Evolutionary conservation across 2,113 vertebrate species (phyloP), one percentile per base, ranked within the genome.

Genomic region (Oreochromis aureus): DNA sequence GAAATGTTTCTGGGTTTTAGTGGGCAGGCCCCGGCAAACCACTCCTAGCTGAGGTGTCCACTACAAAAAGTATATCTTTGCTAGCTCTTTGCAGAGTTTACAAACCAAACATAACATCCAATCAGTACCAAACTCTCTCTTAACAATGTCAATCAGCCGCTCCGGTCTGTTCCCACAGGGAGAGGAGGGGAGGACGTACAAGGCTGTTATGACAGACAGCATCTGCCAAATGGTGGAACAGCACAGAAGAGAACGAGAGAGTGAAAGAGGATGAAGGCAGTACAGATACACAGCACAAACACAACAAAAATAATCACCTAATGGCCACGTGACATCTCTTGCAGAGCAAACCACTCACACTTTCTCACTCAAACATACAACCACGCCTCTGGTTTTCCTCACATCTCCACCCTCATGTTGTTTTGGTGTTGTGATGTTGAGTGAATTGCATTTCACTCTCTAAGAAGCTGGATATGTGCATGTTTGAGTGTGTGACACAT

Each of bases 101-200:
- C 88, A 95, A 95, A 95, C 59, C 90, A 94, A 97, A 96, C 22
- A 34, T 89, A 93, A 90, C 93, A 95, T 93, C 94, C 91, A 95
- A 95, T 83, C 91, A 94, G 90, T 88, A 96, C 95, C 95, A 96
- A 92, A 30, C 44, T 13, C 73, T 78, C 73, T 89, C 92, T 84
- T 82, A 90, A 92, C 83, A 66, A 92, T 91, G 95, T 87, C 94
- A 76, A 93, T 95, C 94, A 92, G 41, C 81, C 24, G 83, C 90
- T 93, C 10, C 84, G 36, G 89, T 80, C 84, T 27, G 80, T 39
- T 51, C 51, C 69, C 69, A 85, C 51, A 44, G 89, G 69, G 86
- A 86, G 53, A 53, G 56, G 59, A 46, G 13, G n/a, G 56, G 34
- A 55, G 89, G 56, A 32, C 4, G 58, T 16, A 44, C 80, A 4